Base-by-base conservation (phyloP, 2,113 vertebrate genomes). In the Mormyrus iriodes region DNA sequence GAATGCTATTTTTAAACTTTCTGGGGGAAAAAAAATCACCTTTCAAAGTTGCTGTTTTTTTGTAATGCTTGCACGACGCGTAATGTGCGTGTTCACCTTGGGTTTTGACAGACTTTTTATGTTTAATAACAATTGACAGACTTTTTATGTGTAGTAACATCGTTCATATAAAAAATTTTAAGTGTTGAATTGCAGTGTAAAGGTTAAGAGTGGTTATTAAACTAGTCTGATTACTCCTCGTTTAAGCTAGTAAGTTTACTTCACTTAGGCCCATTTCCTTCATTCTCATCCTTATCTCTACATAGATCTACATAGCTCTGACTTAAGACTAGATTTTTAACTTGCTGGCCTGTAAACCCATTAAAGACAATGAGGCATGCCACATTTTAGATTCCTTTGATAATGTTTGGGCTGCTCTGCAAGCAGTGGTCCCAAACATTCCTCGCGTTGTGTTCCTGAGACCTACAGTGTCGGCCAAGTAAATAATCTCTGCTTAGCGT, bases 381-480 rank as follows among this genome's bases (percentile, higher is more conserved):
- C 73, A 58, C 31, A 27, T 84, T 53, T 76, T 58, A 12, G 52
- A 61, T 89, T 85, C 79, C 88, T 89, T 84, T 89, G 76, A 85
- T 89, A 42, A 89, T 19, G 82, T 46, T 61, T 61, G 52, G 79
- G 35, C 42, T 58, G 52, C 76, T 21, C n/a, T 65, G 61, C 35
- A 31, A 61, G 31, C 51, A 31, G 24, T 46, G 52, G 49, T 35
- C n/a, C 88, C 52, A 44, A 52, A 31, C 88, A 53, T 35, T 61
- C 88, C 48, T n/a, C 51, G 17, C 88, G 61, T 89, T 48, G 9
- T 79, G 69, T 55, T 82, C 31, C 73, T 83, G 31, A 44, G 73
- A 44, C 27, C 35, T 27, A 49, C 52, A 7, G 51, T 53, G 76
- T 61, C 88, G 46, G 51, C 44, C 21, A 53, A 89, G 79, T 61